Base-by-base conservation (phyloP, 2,113 vertebrate genomes). In the Nematolebias whitei region DNA sequence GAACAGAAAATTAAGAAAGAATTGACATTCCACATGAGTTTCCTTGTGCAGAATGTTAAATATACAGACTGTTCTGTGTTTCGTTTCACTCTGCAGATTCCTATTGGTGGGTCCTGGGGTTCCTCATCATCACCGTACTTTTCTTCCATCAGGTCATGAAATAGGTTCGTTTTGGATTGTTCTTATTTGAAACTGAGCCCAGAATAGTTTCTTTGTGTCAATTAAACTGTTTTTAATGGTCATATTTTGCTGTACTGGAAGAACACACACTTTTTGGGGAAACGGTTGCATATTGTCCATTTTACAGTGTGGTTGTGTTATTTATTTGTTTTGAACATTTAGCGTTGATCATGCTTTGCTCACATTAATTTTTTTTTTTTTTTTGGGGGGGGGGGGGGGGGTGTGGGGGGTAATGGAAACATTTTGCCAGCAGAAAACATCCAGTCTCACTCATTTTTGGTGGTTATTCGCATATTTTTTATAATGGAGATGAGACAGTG, bases 61-160 rank as follows among this genome's bases (percentile, higher is more conserved):
- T 44, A 47, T 13, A 47, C n/a, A 19, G 24, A 19, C 61, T 52
- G 6, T 66, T 9, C 0, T 52, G 2, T 80, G 2, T 78, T 50
- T 76, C 20, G n/a, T 69, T 74, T 45, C 38, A 22, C 60, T 77
- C 14, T 15, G 8, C 81, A 93, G 89, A 62, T 26, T 84, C 78
- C 55, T 92, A 92, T 15, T 89, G 80, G 90, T 87, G 85, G 74
- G 5, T 92, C 26, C 23, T 89, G 50, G 85, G 83, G 8, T 87
- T 91, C 69, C 70, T 92, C 68, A 12, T 84, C 59, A 43, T 92
- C 72, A 92, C 91, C 2, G 48, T 78, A 2, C 26, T 91, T 14
- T 92, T 92, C 85, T 88, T 92, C 75, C 85, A 88, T 68, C 89
- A 92, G 61, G 77, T 92, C 39, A 83, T 90, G 58, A 84, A 49